Conservation (phyloP, 2,113 vertebrate species). For the Elaphurus davidianus region DNA sequence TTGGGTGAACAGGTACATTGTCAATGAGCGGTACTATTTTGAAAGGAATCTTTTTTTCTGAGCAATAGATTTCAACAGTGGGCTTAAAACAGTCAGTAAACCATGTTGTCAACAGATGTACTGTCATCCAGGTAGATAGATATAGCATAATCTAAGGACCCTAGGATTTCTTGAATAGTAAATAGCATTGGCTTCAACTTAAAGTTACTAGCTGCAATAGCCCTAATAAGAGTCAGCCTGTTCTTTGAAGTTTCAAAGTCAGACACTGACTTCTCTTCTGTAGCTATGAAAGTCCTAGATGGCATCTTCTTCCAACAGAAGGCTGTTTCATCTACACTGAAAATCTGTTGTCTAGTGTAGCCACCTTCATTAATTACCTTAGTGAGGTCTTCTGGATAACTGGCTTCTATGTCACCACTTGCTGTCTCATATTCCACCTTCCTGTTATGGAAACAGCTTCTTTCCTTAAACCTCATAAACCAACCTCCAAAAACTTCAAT, state of each 20-base stretch:
- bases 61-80: not conserved
- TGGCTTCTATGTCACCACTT: not conserved
- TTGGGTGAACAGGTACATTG: not conserved
- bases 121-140: not conserved
- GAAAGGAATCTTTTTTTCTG: not conserved
- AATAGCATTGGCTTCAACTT: not conserved
- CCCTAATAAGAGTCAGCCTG: not conserved
- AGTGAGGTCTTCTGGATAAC: not conserved
- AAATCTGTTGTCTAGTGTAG: not conserved
- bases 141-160: not conserved
- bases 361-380: not conserved
- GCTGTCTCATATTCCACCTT: not conserved
- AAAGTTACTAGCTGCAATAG: not conserved
- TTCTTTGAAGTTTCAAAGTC: not conserved
- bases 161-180: not conserved
- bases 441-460: not conserved
- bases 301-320: not conserved
- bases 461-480: not conserved
- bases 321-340: not conserved
- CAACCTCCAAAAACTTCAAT: not conserved
- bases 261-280: not conserved
- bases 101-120: not conserved
- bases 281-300: not conserved
- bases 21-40: not conserved
- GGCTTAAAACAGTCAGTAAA: not conserved